Percentiles rank a stretch among this genome's conserved stretches.
phyloP scores from a whole-genome alignment of 2,888 invertebrate genomes.

The Hyposoter dolosus region DNA sequence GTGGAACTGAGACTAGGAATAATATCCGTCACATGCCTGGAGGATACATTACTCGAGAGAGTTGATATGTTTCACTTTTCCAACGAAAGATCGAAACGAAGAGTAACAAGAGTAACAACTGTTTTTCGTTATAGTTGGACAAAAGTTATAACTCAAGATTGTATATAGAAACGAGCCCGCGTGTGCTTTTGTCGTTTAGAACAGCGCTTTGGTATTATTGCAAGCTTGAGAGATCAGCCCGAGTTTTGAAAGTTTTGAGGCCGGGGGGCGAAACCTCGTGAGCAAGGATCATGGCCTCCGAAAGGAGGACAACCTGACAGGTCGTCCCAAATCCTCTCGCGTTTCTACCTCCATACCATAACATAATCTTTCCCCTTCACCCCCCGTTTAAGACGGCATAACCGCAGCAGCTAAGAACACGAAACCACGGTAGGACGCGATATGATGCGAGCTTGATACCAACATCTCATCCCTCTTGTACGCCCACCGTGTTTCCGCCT shows the following conservation, averaged over 20 bases:
- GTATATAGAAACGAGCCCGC: background rate
- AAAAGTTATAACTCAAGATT: slow-evolving; percentile 33
- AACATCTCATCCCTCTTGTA: slow-evolving; percentile 32
- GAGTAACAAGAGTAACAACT: background rate
- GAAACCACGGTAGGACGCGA: slow-evolving; percentile 57
- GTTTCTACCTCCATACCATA: slow-evolving; percentile 37
- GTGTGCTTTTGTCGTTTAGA: slow-evolving; percentile 62
- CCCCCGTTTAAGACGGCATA: slow-evolving; percentile 30
- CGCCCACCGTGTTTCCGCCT: slow-evolving; percentile 35
- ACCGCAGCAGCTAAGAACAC: slow-evolving; percentile 63
- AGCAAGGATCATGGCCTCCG: slow-evolving; percentile 53
- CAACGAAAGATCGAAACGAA: slow-evolving; percentile 31
- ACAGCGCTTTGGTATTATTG: slow-evolving; percentile 56
- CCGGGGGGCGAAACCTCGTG: slow-evolving; percentile 47
- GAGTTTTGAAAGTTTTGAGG: slow-evolving; percentile 66
- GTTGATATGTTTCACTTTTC: slow-evolving; percentile 1
- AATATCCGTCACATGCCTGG: background rate
- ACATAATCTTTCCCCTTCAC: background rate
- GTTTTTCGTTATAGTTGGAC: slow-evolving; percentile 13
- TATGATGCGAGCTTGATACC: slow-evolving; percentile 57
- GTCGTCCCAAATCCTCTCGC: slow-evolving; percentile 48
- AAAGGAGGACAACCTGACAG: slow-evolving; percentile 64
- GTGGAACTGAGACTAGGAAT: slow-evolving; percentile 6
- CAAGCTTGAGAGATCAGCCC: slow-evolving; percentile 51
- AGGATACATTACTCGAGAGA: slow-evolving; percentile 1